Base-by-base conservation (phyloP, 2,113 vertebrate genomes). In the Furnarius figulus region DNA sequence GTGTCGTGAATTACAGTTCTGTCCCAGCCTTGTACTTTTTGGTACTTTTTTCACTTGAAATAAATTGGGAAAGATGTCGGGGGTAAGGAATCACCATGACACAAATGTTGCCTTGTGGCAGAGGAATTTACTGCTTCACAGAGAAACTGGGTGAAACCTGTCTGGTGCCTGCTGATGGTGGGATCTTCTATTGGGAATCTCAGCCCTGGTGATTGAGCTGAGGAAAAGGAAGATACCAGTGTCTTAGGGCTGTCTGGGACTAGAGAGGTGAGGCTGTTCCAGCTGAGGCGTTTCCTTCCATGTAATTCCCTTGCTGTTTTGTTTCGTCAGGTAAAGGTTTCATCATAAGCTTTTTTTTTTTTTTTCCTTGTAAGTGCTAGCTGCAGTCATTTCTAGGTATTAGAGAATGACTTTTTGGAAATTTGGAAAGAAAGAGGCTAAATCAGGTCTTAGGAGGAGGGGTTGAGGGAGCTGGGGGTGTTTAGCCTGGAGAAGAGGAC, bases 51-150 rank as follows among this genome's bases (percentile, higher is more conserved):
- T 19, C 3, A 16, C 13, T 31, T 18, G 15, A n/a, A 49, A 21
- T 67, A 47, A 39, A 65, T 47, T 10, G 23, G 28, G 31, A 52
- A 44, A n/a, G 66, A 14, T 33, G 27, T 37, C 19, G 42, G 28
- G 18, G 33, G 56, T 31, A 40, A 4, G 27, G 52, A 52, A 35
- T 39, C 42, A 37, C 25, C 19, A 44, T 8, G 18, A 31, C 2
- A 11, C 39, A 25, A 12, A 37, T 0, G 1, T 27, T 63, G 31
- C 67, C 6, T 31, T 18, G 14, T 62, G 28, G 16, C 21, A 39
- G 74, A 63, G 67, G 37, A 39, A 17, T 46, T 79, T 8, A n/a
- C 24, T 44, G 55, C 21, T 35, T 74, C 21, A 5, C 2, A 2
- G 42, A n/a, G 42, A 50, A 18, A 71, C 18, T 33, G 33, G 6